Conservation (phyloP, 2,888 invertebrate species). For the Trachelus tabidus region DNA sequence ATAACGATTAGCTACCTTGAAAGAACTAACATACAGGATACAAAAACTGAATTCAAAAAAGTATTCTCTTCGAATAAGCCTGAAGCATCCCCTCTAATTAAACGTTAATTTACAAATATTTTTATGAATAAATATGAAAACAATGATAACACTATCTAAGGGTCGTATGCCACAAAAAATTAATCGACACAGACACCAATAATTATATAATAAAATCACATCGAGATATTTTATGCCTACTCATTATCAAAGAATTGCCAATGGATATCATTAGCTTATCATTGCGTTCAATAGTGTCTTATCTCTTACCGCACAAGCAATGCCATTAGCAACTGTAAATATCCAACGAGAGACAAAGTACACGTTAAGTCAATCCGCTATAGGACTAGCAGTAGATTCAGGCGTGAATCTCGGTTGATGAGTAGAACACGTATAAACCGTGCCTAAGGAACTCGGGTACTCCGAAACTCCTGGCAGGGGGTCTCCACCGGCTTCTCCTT, state of each 20-base stretch:
- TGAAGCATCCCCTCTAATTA: too few species aligned
- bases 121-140: too few species aligned
- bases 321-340: not conserved
- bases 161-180: not conserved
- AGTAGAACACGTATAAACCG: conserved; percentile 40
- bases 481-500: conserved; percentile 59
- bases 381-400: not conserved
- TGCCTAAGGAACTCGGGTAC: conserved; percentile 48
- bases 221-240: not conserved
- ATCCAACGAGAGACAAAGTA: not conserved
- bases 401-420: not conserved
- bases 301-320: not conserved
- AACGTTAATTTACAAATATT: too few species aligned
- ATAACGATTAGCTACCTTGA: too few species aligned
- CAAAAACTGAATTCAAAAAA: too few species aligned
- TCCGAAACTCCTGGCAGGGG: conserved; percentile 61
- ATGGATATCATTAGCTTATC: not conserved
- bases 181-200: not conserved
- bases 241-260: not conserved
- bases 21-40: too few species aligned
- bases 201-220: not conserved
- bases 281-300: not conserved
- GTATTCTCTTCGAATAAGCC: too few species aligned
- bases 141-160: too few species aligned
- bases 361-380: not conserved